A percentile compares a stretch with the other conserved stretches of the same genome.
Evolutionary conservation across 2,113 vertebrate genomes (phyloP).

Genomic region (Arvicanthis niloticus): DNA sequence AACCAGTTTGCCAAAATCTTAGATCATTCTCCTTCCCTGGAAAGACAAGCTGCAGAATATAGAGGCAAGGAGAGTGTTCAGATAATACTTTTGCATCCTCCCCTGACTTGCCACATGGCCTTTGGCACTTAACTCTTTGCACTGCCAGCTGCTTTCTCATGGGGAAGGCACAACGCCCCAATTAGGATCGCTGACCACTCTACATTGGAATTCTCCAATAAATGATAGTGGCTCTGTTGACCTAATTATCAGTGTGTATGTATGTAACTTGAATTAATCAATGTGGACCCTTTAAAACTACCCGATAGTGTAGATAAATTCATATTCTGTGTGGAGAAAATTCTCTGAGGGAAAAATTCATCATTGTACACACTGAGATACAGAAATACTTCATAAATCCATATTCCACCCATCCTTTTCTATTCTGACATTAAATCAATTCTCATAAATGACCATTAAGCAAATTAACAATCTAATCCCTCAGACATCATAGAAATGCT

Average conservation of each 20-base stretch:
- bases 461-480: neutral
- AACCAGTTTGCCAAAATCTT: constrained; percentile 60
- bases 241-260: neutral
- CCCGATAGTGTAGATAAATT: neutral
- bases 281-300: constrained; percentile 24
- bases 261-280: constrained; percentile 40
- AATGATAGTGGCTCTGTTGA: neutral
- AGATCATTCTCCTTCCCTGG: constrained; percentile 37
- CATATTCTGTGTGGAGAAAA: neutral
- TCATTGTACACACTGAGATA: neutral
- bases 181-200: neutral
- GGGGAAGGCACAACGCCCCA: neutral
- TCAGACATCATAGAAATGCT: neutral
- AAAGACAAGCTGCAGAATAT: neutral
- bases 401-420: neutral
- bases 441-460: neutral
- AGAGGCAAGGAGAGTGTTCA: neutral
- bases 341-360: neutral
- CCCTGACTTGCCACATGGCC: neutral
- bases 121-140: neutral
- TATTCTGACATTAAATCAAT: neutral
- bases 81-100: neutral
- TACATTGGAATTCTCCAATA: constrained; percentile 31
- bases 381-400: neutral
- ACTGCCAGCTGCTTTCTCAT: constrained; percentile 22